These are phyloP conservation scores for Luperina testacea DNA, from an alignment of 2,888 invertebrate genomes.

Conservation along the genomic window DNA sequence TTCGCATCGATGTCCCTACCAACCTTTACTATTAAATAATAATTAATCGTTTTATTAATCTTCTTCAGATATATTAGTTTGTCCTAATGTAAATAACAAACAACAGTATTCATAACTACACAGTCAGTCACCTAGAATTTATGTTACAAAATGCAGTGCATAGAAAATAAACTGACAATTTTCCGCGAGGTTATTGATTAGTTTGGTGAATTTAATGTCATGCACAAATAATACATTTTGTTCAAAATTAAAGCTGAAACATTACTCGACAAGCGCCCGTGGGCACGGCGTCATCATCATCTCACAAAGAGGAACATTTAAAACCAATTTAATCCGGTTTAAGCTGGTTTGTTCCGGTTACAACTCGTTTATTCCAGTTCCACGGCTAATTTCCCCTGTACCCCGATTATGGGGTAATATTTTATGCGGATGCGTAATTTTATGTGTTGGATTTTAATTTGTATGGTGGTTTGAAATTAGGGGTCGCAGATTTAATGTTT, in stretches of 20 bases:
- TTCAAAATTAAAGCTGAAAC: conserved; percentile 27
- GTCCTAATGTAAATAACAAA: neutral
- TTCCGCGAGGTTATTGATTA: neutral
- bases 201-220: neutral
- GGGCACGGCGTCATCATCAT: conserved; percentile 31
- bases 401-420: conserved; percentile 42
- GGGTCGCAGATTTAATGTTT: conserved; percentile 8
- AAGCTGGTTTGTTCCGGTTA: conserved; percentile 49
- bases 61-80: neutral
- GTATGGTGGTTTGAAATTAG: conserved; percentile 19
- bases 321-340: conserved; percentile 55
- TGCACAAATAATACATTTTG: neutral
- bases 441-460: conserved; percentile 42
- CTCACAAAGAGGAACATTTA: conserved; percentile 53
- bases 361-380: conserved; percentile 55
- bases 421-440: conserved; percentile 42
- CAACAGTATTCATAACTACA: neutral
- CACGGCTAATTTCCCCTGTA: conserved; percentile 47
- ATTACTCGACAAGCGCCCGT: conserved; percentile 33
- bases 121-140: neutral
- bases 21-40: neutral
- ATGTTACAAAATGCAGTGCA: neutral
- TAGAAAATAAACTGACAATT: neutral
- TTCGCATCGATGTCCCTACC: too few species aligned
- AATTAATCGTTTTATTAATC: too few species aligned